Conservation (phyloP, 2,797 vertebrate species). For the Pseudomugil gertrudae region DNA sequence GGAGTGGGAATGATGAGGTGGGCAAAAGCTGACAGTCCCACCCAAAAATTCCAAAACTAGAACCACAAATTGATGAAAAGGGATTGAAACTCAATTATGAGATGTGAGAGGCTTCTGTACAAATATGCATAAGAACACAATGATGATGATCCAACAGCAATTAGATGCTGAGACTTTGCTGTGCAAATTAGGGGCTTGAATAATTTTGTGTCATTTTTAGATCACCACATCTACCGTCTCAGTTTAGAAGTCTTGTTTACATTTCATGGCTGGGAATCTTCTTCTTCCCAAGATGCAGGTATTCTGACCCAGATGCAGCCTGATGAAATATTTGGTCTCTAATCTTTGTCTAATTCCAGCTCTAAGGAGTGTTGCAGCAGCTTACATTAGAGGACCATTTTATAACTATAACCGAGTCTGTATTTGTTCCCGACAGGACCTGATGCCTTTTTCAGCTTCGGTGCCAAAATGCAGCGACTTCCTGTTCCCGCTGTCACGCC, state of each 20-base stretch:
- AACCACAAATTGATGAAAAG: constrained; percentile 7
- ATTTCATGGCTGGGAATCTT: constrained; percentile 27
- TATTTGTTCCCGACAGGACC: constrained; percentile 28
- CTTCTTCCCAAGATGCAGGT: constrained; percentile 37
- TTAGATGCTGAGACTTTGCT: background rate
- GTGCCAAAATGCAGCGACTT: constrained; percentile 46
- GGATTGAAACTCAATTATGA: background rate
- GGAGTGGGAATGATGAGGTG: constrained; percentile 37
- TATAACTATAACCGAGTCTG: constrained; percentile 22
- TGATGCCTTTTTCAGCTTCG: constrained; percentile 38
- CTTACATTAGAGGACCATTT: constrained; percentile 18
- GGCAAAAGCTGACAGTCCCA: constrained; percentile 28
- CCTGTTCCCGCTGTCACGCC: constrained; percentile 50
- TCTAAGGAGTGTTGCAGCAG: constrained; percentile 23
- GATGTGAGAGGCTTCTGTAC: constrained; percentile 1
- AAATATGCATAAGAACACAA: constrained; percentile 2
- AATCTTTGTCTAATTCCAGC: constrained; percentile 52
- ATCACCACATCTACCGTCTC: constrained; percentile 21
- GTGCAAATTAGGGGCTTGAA: constrained; percentile 6
- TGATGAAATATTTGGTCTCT: constrained; percentile 57
- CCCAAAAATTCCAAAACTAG: constrained; percentile 20
- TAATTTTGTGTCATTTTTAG: constrained; percentile 22
- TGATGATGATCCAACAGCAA: constrained; percentile 31
- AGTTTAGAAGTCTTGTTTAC: constrained; percentile 37
- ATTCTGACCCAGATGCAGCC: constrained; percentile 56